Evolutionary conservation across 1,140 invertebrate genomes (phyloP).

Genomic region (Trichogramma pretiosum): DNA sequence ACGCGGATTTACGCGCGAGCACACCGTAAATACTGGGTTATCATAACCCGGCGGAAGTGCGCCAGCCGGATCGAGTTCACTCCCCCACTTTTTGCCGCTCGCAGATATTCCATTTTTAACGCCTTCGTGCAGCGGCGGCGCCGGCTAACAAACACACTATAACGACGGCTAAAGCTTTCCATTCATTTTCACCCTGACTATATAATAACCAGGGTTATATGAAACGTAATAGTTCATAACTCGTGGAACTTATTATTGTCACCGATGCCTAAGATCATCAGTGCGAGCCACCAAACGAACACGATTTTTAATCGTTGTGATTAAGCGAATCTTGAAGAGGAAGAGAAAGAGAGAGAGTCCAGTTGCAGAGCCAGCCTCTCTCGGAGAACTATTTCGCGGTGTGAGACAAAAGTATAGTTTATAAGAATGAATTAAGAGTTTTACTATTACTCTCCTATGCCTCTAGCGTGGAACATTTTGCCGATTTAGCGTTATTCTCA

Average conservation of each 20-base stretch:
- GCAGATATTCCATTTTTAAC: too few relatives aligned
- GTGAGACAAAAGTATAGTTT: not conserved
- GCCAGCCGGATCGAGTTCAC: constrained; percentile 22
- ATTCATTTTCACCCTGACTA: constrained; percentile 34
- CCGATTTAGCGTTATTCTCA: constrained; percentile 4
- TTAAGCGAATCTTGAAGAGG: too few relatives aligned
- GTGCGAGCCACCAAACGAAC: too few relatives aligned
- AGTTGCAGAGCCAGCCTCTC: too few relatives aligned
- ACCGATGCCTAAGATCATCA: too few relatives aligned
- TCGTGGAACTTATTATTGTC: too few relatives aligned
- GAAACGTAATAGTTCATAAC: constrained; percentile 32
- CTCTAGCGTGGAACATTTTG: too few relatives aligned
- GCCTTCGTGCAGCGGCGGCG: too few relatives aligned
- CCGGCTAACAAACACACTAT: constrained; percentile 25
- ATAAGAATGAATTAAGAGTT: constrained; percentile 7
- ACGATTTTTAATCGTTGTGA: too few relatives aligned
- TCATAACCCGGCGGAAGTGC: constrained; percentile 38
- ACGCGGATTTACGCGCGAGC: constrained; percentile 34
- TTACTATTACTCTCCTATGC: too few relatives aligned
- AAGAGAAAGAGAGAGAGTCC: too few relatives aligned
- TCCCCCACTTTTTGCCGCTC: not conserved
- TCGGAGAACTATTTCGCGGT: not conserved
- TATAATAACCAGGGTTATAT: constrained; percentile 25
- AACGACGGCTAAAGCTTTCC: constrained; percentile 23
- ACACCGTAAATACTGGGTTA: constrained; percentile 43